Evolutionary conservation across 2,888 invertebrate genomes (phyloP), one percentile per base, ranked within the genome.

Genomic region (Chymomyza caudatula): DNA sequence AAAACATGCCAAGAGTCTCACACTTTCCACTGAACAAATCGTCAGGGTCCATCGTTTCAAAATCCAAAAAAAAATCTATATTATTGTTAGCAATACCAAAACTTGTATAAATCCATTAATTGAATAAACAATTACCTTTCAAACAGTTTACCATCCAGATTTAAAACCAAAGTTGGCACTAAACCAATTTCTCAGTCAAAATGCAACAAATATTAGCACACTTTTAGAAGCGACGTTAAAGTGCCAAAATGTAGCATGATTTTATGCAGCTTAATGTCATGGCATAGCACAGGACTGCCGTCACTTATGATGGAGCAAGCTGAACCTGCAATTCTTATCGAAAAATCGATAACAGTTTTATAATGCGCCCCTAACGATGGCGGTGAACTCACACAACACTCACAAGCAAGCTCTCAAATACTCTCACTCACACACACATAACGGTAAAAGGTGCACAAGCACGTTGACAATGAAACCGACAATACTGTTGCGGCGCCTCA

Each of bases 291-390:
- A 76, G 76, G 77, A 74, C 55, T n/a, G 63, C 37, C 44, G 59
- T 63, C 54, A 55, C 62, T 58, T 55, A 58, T 52, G 56, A 47
- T 58, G 69, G 47, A 62, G 54, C 54, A 60, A 52, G 43, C 54
- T 43, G 23, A 56, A 52, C 23, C 54, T 43, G 19, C 54, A 20
- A 8, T 65, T 56, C 71, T 63, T 67, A 57, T 62, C 47, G 43
- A 43, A 74, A 82, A 78, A 78, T 78, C 78, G 71, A 78, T 83
- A 83, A 63, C 63, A 59, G 73, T 66, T 66, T 68, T 67, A 70
- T 67, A 67, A 69, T 69, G 69, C 44, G 62, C 29, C 29, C 29
- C 29, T 37, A 37, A 37, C 29, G 29, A 37, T 37, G 29, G 29
- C 29, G 29, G 29, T 37, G 29, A 37, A 37, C 29, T 11, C 11